Percentiles rank a stretch among this genome's conserved stretches.
These are phyloP conservation scores for Nothobranchius kuhntae DNA, from an alignment of 2,113 vertebrate genomes.

Conservation along the genomic window DNA sequence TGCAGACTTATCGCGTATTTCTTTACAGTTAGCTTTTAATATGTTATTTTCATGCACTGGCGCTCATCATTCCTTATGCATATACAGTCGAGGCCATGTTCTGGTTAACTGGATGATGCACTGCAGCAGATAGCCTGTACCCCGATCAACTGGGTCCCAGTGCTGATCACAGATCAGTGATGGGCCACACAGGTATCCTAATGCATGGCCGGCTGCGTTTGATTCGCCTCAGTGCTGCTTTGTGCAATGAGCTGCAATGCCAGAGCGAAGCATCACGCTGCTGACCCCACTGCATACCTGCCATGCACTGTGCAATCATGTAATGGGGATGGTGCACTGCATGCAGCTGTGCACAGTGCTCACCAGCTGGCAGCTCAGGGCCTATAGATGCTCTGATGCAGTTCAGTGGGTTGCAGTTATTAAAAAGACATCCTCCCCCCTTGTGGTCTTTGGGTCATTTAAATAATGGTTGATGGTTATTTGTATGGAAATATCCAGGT, in stretches of 20 bases:
- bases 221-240: background rate
- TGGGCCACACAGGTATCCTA: slow-evolving; percentile 48
- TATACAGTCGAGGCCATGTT: slow-evolving; percentile 9
- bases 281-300: slow-evolving; percentile 46
- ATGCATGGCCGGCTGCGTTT: background rate
- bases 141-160: too few species aligned
- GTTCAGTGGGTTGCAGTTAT: slow-evolving; percentile 32
- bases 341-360: slow-evolving; percentile 50
- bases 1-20: slow-evolving; percentile 51
- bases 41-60: slow-evolving; percentile 5
- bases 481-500: slow-evolving; percentile 39
- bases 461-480: slow-evolving; percentile 46
- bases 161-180: slow-evolving; percentile 40
- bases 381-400: slow-evolving; percentile 42
- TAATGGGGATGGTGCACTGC: slow-evolving; percentile 40
- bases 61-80: background rate
- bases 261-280: background rate
- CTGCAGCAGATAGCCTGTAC: slow-evolving; percentile 57
- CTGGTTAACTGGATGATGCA: slow-evolving; percentile 40
- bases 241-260: background rate
- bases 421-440: slow-evolving; percentile 38
- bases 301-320: slow-evolving; percentile 31
- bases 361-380: slow-evolving; percentile 43
- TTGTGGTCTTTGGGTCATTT: slow-evolving; percentile 37
- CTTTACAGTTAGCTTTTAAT: background rate